Percentiles rank a stretch among this genome's conserved stretches.
These are phyloP conservation scores for Hydropotes inermis DNA, from an alignment of 2,113 vertebrate species.

Conservation along the genomic window DNA sequence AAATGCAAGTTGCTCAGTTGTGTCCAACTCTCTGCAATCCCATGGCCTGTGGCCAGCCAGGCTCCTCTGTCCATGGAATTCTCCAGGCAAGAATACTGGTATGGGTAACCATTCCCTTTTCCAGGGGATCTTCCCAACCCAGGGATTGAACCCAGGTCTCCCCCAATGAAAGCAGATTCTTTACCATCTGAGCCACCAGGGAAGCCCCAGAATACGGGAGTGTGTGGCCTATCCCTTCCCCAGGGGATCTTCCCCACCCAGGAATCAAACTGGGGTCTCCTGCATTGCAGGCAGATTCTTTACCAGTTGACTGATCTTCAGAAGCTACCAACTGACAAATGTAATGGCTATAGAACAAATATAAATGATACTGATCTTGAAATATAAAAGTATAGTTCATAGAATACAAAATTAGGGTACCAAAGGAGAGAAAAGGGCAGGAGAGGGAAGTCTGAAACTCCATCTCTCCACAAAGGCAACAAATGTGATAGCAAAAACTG, in stretches of 20 bases:
- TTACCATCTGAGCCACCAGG: neutral
- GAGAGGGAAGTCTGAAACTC: neutral
- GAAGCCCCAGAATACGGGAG: neutral
- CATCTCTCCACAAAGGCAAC: neutral
- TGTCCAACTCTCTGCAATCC: neutral
- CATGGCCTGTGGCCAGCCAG: neutral
- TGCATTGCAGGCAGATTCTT: neutral
- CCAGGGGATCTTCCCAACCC: neutral
- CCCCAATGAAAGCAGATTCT: neutral
- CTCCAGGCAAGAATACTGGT: neutral
- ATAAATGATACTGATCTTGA: neutral
- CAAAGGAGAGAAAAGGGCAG: neutral
- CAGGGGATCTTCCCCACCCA: neutral
- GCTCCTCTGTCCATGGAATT: neutral
- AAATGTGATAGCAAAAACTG: neutral
- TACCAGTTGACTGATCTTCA: neutral
- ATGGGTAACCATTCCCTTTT: neutral
- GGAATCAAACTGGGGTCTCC: neutral
- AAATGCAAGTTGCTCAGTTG: neutral
- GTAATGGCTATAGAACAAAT: neutral
- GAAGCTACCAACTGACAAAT: neutral
- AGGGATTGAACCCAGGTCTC: neutral
- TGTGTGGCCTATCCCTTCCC: neutral
- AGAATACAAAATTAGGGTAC: neutral
- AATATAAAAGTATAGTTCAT: neutral